Percentiles rank a stretch among this genome's conserved stretches.
These are phyloP conservation scores for Hipposideros larvatus DNA, from an alignment of 2,797 vertebrate genomes.

Conservation along the genomic window DNA sequence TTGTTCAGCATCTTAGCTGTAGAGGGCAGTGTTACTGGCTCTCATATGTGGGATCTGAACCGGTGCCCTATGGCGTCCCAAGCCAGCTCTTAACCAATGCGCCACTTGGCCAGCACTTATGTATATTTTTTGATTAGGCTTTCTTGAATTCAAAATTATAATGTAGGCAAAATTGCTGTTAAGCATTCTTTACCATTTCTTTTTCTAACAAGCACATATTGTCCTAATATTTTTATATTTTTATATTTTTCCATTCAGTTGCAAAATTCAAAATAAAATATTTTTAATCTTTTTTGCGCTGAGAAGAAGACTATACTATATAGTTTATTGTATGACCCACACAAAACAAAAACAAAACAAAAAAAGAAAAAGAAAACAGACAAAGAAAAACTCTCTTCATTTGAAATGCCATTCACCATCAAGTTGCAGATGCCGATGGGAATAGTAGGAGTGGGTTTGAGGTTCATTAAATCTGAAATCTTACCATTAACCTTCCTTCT, in stretches of 20 bases:
- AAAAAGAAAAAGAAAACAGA: neutral
- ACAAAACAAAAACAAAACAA: neutral
- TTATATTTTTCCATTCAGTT: neutral
- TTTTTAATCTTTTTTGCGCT: neutral
- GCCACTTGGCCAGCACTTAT: too few relatives aligned
- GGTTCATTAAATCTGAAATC: neutral
- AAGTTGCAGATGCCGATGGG: neutral
- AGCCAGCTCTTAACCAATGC: too few relatives aligned
- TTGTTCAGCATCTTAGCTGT: too few relatives aligned
- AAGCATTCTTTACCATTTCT: neutral
- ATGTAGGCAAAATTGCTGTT: neutral
- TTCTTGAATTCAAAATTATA: conserved; percentile 4
- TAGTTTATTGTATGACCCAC: neutral
- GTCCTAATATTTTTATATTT: neutral
- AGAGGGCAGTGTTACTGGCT: too few relatives aligned
- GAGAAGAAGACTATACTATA: neutral
- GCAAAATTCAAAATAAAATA: neutral
- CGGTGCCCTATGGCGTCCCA: too few relatives aligned
- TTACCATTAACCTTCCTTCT: neutral
- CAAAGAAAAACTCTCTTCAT: neutral
- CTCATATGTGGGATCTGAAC: too few relatives aligned
- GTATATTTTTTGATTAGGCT: neutral
- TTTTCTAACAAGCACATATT: neutral
- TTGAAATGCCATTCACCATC: neutral
- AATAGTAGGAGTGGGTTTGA: neutral